These are phyloP conservation scores for Phasia obesa DNA, from an alignment of 2,888 invertebrate genomes.

Conservation along the genomic window DNA sequence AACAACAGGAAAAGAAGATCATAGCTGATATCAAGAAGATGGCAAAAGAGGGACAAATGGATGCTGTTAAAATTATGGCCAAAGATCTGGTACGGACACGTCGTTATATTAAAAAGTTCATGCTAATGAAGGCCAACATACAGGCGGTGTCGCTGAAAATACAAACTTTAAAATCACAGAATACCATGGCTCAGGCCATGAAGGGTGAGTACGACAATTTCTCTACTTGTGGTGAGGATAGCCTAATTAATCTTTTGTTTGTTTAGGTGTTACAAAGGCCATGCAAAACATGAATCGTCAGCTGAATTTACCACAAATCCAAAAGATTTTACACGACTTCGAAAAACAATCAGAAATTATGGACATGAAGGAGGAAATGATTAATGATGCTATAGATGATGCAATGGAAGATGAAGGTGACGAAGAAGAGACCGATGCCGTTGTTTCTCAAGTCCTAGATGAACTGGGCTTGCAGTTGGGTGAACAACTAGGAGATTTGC, in stretches of 20 bases:
- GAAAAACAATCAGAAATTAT: conserved; percentile 99
- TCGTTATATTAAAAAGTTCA: conserved; percentile 98
- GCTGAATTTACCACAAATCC: conserved; percentile 98
- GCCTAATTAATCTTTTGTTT: not conserved
- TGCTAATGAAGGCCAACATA: conserved; percentile 99
- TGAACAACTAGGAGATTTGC: conserved; percentile 95
- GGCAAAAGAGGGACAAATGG: conserved; percentile 99
- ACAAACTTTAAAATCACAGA: conserved; percentile 98
- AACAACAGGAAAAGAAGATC: conserved; percentile 99
- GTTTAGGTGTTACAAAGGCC: conserved; percentile 93
- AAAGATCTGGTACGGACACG: conserved; percentile 98
- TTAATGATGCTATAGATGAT: conserved; percentile 99
- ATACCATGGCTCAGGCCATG: conserved; percentile 99
- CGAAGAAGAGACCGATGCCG: conserved; percentile 98
- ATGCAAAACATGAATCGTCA: conserved; percentile 99
- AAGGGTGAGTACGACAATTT: conserved; percentile 84
- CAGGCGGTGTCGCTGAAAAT: conserved; percentile 99
- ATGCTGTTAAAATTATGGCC: conserved; percentile 99
- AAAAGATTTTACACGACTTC: conserved; percentile 97
- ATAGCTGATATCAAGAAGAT: conserved; percentile 99
- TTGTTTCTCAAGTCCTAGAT: conserved; percentile 97
- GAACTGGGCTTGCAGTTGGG: conserved; percentile 97
- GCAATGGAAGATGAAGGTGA: conserved; percentile 99
- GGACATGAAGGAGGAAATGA: conserved; percentile 99
- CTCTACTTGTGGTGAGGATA: not conserved